These are phyloP conservation scores for Mormyrus lacerda DNA, from an alignment of 2,113 vertebrate genomes.

Conservation along the genomic window DNA sequence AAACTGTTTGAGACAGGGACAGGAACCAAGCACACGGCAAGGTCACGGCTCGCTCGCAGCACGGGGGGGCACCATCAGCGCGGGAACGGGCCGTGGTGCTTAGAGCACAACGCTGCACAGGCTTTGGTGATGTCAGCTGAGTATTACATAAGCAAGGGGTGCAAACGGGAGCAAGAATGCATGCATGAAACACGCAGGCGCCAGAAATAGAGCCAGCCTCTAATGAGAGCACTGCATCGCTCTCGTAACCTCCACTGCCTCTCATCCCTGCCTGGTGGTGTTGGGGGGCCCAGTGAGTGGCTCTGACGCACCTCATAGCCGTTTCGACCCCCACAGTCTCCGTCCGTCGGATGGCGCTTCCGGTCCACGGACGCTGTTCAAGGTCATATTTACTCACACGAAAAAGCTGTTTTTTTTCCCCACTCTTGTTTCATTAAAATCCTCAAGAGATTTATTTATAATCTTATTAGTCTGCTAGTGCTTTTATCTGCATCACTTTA, in stretches of 20 bases:
- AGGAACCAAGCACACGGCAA: background rate
- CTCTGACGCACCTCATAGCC: background rate
- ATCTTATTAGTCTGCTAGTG: background rate
- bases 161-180: constrained; percentile 26
- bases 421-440: background rate
- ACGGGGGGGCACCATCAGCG: background rate
- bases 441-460: constrained; percentile 2
- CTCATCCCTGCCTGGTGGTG: background rate
- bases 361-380: background rate
- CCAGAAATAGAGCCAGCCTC: constrained; percentile 20
- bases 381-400: constrained; percentile 3
- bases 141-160: constrained; percentile 40
- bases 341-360: background rate
- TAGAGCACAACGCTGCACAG: background rate
- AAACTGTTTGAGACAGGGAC: background rate
- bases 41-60: background rate
- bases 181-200: constrained; percentile 7
- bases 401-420: background rate
- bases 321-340: background rate
- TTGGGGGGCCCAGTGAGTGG: background rate
- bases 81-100: background rate
- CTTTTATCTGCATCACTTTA: background rate
- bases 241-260: background rate
- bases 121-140: constrained; percentile 33
- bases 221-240: constrained; percentile 35